Evolutionary conservation across 2,113 vertebrate genomes (phyloP).

Genomic region (Anhinga rufa): DNA sequence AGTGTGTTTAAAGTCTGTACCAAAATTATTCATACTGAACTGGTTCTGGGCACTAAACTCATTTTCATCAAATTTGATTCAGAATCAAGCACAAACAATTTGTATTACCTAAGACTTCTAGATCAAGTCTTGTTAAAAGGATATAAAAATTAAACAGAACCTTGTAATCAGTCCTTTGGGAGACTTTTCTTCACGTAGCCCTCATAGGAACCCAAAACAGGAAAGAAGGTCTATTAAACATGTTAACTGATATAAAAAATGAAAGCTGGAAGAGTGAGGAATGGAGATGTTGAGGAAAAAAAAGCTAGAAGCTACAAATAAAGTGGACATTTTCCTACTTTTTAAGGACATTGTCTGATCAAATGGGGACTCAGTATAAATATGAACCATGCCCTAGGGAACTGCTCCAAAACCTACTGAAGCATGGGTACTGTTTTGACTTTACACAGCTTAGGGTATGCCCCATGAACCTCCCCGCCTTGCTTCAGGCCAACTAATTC

Average conservation of each 20-base stretch:
- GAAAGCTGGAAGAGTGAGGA: background rate
- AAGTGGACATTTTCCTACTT: background rate
- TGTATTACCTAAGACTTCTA: background rate
- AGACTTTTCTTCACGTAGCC: background rate
- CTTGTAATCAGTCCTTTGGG: background rate
- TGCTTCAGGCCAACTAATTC: background rate
- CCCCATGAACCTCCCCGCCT: background rate
- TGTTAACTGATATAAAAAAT: background rate
- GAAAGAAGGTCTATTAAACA: background rate
- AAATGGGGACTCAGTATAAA: background rate
- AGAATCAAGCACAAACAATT: background rate
- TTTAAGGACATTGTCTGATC: background rate
- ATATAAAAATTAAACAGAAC: background rate
- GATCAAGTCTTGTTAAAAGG: background rate
- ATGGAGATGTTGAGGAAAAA: background rate
- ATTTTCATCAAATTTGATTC: background rate
- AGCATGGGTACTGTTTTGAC: background rate
- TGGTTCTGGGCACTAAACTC: background rate
- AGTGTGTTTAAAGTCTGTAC: background rate
- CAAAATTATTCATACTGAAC: background rate
- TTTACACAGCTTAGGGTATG: background rate
- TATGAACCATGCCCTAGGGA: rapidly evolving
- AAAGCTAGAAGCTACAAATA: background rate
- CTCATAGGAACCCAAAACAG: background rate
- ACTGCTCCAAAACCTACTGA: background rate